phyloP scores from a whole-genome alignment of 2,113 vertebrate genomes.

The Pyrgilauda ruficollis region DNA sequence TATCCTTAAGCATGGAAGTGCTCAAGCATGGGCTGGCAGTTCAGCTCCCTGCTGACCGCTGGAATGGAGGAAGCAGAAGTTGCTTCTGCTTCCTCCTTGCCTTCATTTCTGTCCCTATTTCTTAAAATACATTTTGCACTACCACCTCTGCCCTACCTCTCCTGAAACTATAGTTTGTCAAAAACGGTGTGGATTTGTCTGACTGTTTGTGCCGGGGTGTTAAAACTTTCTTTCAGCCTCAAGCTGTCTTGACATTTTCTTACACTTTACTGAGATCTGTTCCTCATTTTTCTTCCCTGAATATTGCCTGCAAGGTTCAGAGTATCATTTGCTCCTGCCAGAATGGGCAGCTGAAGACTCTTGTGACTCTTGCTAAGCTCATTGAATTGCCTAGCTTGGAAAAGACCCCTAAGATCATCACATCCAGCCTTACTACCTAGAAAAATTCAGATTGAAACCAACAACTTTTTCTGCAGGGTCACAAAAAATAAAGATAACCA shows the following conservation, averaged over 20 bases:
- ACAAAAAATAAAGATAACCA: neutral
- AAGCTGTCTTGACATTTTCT: neutral
- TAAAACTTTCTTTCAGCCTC: neutral
- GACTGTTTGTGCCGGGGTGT: neutral
- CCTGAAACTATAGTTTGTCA: neutral
- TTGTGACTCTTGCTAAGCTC: neutral
- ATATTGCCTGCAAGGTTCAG: neutral
- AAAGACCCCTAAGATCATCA: neutral
- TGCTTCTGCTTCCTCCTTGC: neutral
- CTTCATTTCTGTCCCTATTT: neutral
- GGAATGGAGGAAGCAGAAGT: conserved; percentile 9
- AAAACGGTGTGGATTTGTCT: neutral
- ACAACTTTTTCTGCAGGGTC: neutral
- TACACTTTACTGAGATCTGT: neutral
- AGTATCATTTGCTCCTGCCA: neutral
- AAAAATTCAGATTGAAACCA: neutral
- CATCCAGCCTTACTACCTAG: neutral
- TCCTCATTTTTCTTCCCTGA: neutral
- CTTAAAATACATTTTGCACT: neutral
- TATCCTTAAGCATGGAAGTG: neutral
- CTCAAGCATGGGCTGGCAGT: neutral
- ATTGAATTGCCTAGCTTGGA: neutral
- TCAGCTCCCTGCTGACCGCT: neutral
- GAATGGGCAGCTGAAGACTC: neutral
- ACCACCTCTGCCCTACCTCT: neutral